Evolutionary conservation across 2,797 vertebrate genomes (phyloP).

Genomic region (Anguilla marmorata): DNA sequence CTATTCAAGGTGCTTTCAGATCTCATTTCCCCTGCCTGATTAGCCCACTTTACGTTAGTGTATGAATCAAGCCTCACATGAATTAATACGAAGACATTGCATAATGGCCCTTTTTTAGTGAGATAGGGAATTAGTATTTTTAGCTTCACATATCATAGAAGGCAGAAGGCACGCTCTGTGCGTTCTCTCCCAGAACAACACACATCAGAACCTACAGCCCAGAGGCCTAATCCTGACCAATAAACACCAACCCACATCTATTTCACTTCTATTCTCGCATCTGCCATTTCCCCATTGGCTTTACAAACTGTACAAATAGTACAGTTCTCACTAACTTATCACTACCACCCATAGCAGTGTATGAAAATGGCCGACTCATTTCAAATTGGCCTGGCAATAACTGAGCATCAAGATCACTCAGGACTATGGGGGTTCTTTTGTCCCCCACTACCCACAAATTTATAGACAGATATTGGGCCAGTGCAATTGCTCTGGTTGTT

Average conservation of each 20-base stretch:
- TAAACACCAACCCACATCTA: neutral
- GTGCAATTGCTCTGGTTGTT: too few relatives aligned
- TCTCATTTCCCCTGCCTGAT: constrained; percentile 31
- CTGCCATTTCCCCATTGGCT: neutral
- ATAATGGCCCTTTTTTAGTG: constrained; percentile 24
- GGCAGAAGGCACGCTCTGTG: neutral
- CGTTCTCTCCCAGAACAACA: neutral
- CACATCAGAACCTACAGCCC: neutral
- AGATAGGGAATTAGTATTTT: constrained; percentile 25
- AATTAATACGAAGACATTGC: constrained; percentile 34
- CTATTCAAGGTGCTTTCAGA: constrained; percentile 17
- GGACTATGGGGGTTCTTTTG: neutral
- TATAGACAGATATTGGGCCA: neutral
- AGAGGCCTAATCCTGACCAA: neutral
- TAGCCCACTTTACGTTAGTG: constrained; percentile 32
- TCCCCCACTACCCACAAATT: neutral
- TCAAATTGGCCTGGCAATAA: neutral
- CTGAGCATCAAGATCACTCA: neutral
- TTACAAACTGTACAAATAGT: neutral
- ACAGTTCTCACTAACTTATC: neutral
- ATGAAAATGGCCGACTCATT: neutral
- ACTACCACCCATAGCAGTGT: neutral
- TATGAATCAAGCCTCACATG: constrained; percentile 31
- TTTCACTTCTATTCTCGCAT: neutral
- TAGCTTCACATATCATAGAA: neutral